A percentile compares a stretch with the other conserved stretches of the same genome.
Evolutionary conservation across 1,140 invertebrate genomes (phyloP).

Genomic region (Mactra quadrangularis): DNA sequence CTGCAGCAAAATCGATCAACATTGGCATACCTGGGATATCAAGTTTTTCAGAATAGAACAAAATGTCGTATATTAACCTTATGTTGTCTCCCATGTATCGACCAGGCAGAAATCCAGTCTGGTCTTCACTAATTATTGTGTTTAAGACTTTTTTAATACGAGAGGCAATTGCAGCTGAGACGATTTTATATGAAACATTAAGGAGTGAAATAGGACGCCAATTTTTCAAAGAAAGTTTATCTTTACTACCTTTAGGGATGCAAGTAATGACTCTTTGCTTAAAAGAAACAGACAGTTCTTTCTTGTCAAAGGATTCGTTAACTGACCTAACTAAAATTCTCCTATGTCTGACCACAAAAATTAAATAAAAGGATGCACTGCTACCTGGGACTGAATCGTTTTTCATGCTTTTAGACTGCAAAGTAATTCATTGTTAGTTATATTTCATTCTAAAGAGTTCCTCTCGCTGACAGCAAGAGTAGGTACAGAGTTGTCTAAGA

Average conservation of each 20-base stretch:
- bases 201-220: no score
- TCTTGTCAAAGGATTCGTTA: slow-evolving; percentile 18
- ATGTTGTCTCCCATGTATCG: slow-evolving; percentile 58
- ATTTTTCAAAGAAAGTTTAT: no score
- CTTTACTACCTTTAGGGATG: slow-evolving; percentile 35
- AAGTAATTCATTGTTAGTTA: no score
- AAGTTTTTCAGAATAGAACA: slow-evolving; percentile 42
- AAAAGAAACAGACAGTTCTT: slow-evolving; percentile 25
- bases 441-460: not conserved
- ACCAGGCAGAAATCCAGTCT: no score
- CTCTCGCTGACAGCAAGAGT: not conserved
- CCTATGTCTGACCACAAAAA: slow-evolving; percentile 50
- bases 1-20: slow-evolving; percentile 61
- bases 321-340: no score
- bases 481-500: not conserved
- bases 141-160: no score
- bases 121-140: no score
- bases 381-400: slow-evolving; percentile 11
- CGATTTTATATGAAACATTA: no score
- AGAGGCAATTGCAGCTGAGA: no score
- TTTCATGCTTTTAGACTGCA: slow-evolving; percentile 31
- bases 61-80: slow-evolving; percentile 56
- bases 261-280: no score
- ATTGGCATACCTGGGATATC: slow-evolving; percentile 54
- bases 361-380: slow-evolving; percentile 18